Evolutionary conservation across 2,888 invertebrate species (phyloP).

Genomic region (Tholera decimalis): DNA sequence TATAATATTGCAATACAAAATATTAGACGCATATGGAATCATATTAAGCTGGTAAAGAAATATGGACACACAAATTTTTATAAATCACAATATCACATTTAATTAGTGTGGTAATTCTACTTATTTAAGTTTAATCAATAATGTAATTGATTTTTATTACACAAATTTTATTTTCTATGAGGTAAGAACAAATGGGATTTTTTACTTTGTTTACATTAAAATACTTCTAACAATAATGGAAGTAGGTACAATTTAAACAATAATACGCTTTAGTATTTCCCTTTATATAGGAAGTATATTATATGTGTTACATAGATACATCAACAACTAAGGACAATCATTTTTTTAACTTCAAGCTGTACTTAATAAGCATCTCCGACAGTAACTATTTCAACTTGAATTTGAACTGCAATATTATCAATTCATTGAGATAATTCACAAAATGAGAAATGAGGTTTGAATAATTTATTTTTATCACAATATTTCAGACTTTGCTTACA

Average conservation of each 20-base stretch:
- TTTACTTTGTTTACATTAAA: slow-evolving; percentile 33
- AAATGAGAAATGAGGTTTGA: slow-evolving; percentile 74
- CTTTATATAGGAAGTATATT: slow-evolving; percentile 20
- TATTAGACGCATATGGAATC: slow-evolving; percentile 47
- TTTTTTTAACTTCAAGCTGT: slow-evolving; percentile 33
- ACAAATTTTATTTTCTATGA: slow-evolving; percentile 47
- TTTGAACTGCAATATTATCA: slow-evolving; percentile 63
- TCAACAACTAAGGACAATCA: slow-evolving; percentile 36
- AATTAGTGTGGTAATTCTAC: slow-evolving; percentile 48
- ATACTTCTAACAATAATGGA: slow-evolving; percentile 45
- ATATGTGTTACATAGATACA: slow-evolving; percentile 28
- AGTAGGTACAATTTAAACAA: slow-evolving; percentile 30
- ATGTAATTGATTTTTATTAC: slow-evolving; percentile 34
- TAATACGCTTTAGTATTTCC: slow-evolving; percentile 24
- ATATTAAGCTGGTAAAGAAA: slow-evolving; percentile 60
- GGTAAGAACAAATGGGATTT: slow-evolving; percentile 36
- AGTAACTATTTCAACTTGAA: slow-evolving; percentile 53
- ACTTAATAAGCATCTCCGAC: slow-evolving; percentile 32
- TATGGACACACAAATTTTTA: slow-evolving; percentile 57
- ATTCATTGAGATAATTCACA: slow-evolving; percentile 50
- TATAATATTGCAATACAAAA: slow-evolving; percentile 42
- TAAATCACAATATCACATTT: slow-evolving; percentile 65
- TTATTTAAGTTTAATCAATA: slow-evolving; percentile 15
- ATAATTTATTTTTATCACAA: slow-evolving; percentile 83
- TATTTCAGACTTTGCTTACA: slow-evolving; percentile 82